Evolutionary conservation across 2,888 invertebrate species (phyloP).

Genomic region (Macroteleia sp.): DNA sequence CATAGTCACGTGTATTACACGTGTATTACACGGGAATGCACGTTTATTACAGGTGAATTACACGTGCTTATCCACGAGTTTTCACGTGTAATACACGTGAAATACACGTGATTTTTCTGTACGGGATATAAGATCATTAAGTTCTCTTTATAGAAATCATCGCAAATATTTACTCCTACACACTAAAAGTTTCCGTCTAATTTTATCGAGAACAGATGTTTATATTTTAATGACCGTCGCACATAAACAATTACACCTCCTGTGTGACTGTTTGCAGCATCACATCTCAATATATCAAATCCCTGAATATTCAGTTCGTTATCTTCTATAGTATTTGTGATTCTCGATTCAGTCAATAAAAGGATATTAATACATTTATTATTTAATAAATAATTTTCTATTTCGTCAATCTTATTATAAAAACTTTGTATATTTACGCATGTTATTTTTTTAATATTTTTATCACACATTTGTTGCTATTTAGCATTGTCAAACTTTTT

Average conservation of each 20-base stretch:
- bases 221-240: slow-evolving; percentile 6
- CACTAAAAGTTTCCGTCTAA: slow-evolving; percentile 37
- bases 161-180: slow-evolving; percentile 9
- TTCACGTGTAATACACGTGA: too few relatives aligned
- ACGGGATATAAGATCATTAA: slow-evolving; percentile 19
- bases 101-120: too few relatives aligned
- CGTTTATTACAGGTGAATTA: too few relatives aligned
- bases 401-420: slow-evolving; percentile 39
- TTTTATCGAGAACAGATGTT: slow-evolving; percentile 11
- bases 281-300: slow-evolving; percentile 19
- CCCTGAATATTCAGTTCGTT: slow-evolving; percentile 7
- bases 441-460: not conserved
- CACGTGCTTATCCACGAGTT: too few relatives aligned
- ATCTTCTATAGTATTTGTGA: not conserved
- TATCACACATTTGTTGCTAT: slow-evolving; percentile 23
- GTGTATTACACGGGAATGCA: too few relatives aligned
- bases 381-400: slow-evolving; percentile 30
- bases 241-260: slow-evolving; percentile 16
- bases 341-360: slow-evolving; percentile 19
- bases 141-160: slow-evolving; percentile 23
- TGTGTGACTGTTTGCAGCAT: not conserved
- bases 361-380: slow-evolving; percentile 25
- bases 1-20: too few relatives aligned
- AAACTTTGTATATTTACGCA: slow-evolving; percentile 34
- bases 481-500: slow-evolving; percentile 29